phyloP scores from a whole-genome alignment of 2,888 invertebrate genomes.

The Scaptomyza flava region DNA sequence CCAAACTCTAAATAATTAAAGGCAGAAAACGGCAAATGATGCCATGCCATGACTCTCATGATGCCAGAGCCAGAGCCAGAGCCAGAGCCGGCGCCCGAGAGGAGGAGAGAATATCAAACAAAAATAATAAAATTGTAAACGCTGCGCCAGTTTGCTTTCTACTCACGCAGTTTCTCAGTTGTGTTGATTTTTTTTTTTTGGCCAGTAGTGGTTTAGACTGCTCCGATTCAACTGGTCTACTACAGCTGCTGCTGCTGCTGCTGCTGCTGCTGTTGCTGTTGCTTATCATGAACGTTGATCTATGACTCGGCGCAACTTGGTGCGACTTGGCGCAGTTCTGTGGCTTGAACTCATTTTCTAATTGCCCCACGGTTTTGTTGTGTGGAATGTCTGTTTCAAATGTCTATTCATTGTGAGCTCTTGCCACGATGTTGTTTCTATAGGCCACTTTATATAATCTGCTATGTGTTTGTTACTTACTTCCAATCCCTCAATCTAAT shows the following conservation, averaged over 20 bases:
- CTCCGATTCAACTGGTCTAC: slow-evolving; percentile 8
- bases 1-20: slow-evolving; percentile 13
- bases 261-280: slow-evolving; percentile 34
- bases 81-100: slow-evolving; percentile 38
- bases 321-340: slow-evolving; percentile 62
- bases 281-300: slow-evolving; percentile 77
- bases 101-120: slow-evolving; percentile 17
- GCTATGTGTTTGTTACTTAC: slow-evolving; percentile 57
- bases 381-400: slow-evolving; percentile 56
- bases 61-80: no score
- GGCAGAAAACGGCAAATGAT: slow-evolving; percentile 48
- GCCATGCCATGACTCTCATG: slow-evolving; percentile 22
- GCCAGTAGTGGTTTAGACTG: slow-evolving; percentile 26
- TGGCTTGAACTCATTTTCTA: slow-evolving; percentile 75
- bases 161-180: slow-evolving; percentile 53
- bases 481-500: slow-evolving; percentile 3
- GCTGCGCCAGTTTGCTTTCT: slow-evolving; percentile 45
- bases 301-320: slow-evolving; percentile 71
- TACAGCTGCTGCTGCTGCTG: slow-evolving; percentile 14
- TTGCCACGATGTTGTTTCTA: slow-evolving; percentile 22
- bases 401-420: slow-evolving; percentile 59
- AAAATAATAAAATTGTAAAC: slow-evolving; percentile 14
- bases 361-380: slow-evolving; percentile 66
- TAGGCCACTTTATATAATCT: slow-evolving; percentile 20
- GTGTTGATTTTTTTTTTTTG: slow-evolving; percentile 8